Percentiles rank a stretch among this genome's conserved stretches.
Evolutionary conservation across 2,113 vertebrate genomes (phyloP).

Genomic region (Crocuta crocuta): DNA sequence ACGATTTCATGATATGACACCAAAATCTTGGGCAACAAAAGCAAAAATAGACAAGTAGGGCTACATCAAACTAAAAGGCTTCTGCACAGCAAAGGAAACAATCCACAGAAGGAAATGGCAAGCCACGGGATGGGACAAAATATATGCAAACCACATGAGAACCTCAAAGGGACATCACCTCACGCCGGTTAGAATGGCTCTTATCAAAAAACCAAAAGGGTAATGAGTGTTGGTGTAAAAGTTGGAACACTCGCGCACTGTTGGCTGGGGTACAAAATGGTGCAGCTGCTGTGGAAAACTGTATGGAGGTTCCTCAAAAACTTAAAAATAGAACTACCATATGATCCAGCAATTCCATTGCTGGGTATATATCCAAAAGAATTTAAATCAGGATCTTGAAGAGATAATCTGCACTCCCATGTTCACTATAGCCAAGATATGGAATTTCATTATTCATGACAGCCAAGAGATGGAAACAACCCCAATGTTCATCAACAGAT

Average conservation of each 20-base stretch:
- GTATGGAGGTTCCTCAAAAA: neutral
- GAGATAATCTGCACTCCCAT: neutral
- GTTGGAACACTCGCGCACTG: neutral
- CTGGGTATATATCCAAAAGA: neutral
- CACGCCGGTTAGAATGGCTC: neutral
- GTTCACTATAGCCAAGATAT: neutral
- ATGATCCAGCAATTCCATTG: neutral
- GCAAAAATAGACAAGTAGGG: neutral
- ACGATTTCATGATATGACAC: neutral
- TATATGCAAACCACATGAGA: neutral
- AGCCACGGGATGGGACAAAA: neutral
- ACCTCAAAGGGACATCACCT: neutral
- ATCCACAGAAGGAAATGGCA: neutral
- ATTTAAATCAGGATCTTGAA: neutral
- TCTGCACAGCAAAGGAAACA: neutral
- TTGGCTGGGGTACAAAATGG: neutral
- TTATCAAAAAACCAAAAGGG: neutral
- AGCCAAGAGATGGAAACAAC: neutral
- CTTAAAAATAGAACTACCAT: neutral
- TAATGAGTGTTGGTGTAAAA: neutral
- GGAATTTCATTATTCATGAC: neutral
- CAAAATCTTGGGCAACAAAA: neutral
- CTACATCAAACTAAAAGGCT: neutral
- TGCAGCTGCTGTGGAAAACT: neutral
- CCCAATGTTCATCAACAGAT: neutral